A percentile compares a stretch with the other conserved stretches of the same genome.
These are phyloP conservation scores for Spisula solida DNA, from an alignment of 2,888 invertebrate species.

Conservation along the genomic window DNA sequence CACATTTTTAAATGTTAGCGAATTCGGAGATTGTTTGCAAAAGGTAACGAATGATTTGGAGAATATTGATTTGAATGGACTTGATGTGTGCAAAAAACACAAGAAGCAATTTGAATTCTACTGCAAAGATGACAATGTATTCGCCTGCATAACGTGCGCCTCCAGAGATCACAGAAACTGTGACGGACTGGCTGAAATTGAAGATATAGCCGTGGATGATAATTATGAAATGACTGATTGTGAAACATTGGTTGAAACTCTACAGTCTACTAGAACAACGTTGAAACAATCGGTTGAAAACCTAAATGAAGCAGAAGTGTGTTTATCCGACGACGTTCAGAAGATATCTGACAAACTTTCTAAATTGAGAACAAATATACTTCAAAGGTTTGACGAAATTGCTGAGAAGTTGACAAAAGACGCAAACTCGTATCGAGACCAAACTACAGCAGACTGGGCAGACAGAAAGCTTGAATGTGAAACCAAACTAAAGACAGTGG, in stretches of 20 bases:
- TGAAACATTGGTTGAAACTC: not conserved
- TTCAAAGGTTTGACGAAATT: not conserved
- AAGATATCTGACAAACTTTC: not conserved
- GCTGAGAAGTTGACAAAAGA: not conserved
- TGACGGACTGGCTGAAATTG: not conserved
- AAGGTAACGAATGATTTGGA: not conserved
- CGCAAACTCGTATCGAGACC: not conserved
- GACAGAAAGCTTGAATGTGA: not conserved
- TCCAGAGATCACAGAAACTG: not conserved
- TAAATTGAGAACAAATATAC: not conserved
- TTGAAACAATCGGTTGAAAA: not conserved
- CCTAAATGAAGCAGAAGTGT: not conserved
- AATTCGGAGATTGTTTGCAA: too few species aligned
- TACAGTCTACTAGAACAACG: not conserved
- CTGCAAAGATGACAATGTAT: not conserved
- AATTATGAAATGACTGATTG: not conserved
- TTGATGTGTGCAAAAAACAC: slow-evolving; percentile 7
- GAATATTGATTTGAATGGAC: not conserved
- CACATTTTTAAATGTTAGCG: too few species aligned
- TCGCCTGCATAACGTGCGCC: not conserved
- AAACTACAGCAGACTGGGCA: not conserved
- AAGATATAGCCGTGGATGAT: not conserved
- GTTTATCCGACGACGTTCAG: not conserved
- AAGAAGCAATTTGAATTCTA: not conserved
- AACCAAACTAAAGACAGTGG: not conserved